Evolutionary conservation across 2,113 vertebrate species (phyloP).

Genomic region (Osmerus mordax): DNA sequence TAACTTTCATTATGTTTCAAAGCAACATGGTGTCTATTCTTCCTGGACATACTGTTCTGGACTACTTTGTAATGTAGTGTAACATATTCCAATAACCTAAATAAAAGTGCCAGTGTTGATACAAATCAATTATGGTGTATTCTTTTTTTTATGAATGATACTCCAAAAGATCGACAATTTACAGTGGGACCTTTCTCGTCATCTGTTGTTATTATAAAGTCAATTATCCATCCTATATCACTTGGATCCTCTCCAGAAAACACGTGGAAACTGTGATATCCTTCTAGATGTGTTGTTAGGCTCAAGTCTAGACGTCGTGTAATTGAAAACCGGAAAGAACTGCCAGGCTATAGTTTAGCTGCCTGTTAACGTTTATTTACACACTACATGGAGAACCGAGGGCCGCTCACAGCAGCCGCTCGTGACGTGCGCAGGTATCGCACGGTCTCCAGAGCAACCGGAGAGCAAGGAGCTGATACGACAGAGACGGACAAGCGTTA

Average conservation of each 20-base stretch:
- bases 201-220: neutral
- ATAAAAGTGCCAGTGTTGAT: no score
- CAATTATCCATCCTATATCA: neutral
- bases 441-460: constrained; percentile 31
- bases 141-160: neutral
- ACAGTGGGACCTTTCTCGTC: no score
- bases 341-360: neutral
- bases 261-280: no score
- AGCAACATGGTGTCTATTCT: no score
- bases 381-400: neutral
- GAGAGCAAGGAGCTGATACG: neutral
- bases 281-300: no score
- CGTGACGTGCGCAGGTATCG: constrained; percentile 21
- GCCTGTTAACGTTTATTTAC: constrained; percentile 22
- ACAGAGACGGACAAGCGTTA: neutral
- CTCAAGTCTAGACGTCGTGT: no score
- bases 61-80: no score
- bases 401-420: neutral
- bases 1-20: no score
- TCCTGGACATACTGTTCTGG: no score
- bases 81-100: no score
- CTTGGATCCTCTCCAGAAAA: neutral
- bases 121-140: no score
- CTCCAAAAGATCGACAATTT: neutral
- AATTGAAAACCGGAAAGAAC: neutral